These are phyloP conservation scores for Orthosia gracilis DNA, from an alignment of 2,888 invertebrate genomes.

Conservation along the genomic window DNA sequence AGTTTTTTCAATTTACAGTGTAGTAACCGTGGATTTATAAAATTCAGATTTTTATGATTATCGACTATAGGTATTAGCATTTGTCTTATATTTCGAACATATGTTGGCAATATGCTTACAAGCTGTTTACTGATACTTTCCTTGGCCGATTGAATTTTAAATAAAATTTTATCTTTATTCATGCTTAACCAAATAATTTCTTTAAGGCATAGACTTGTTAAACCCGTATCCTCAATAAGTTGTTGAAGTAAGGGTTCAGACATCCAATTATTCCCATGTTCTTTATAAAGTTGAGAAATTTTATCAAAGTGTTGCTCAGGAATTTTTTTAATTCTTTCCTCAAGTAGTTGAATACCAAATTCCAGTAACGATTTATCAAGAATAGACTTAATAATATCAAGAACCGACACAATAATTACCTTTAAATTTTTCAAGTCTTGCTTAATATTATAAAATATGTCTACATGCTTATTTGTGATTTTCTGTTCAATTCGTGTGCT, in stretches of 20 bases:
- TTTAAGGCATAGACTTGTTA: constrained; percentile 3
- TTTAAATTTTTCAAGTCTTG: constrained; percentile 12
- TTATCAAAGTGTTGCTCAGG: not conserved
- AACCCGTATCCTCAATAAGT: not conserved
- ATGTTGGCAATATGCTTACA: no score
- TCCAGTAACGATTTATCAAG: constrained; percentile 42
- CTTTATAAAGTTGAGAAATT: not conserved
- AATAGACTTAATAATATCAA: constrained; percentile 22
- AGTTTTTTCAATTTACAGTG: no score
- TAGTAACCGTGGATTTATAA: no score
- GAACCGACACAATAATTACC: not conserved
- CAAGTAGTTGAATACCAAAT: constrained; percentile 22
- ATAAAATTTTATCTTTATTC: not conserved
- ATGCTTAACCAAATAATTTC: constrained; percentile 21
- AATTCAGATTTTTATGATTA: no score
- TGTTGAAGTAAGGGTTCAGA: not conserved
- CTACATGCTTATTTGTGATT: not conserved
- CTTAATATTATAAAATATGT: not conserved
- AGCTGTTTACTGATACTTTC: not conserved
- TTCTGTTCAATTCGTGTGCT: constrained; percentile 4
- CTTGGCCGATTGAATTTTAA: not conserved
- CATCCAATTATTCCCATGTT: not conserved
- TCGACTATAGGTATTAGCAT: no score
- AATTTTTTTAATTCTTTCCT: not conserved
- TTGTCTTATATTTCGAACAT: no score